phyloP scores from a whole-genome alignment of 2,888 invertebrate species.

The Ochropleura leucogaster region DNA sequence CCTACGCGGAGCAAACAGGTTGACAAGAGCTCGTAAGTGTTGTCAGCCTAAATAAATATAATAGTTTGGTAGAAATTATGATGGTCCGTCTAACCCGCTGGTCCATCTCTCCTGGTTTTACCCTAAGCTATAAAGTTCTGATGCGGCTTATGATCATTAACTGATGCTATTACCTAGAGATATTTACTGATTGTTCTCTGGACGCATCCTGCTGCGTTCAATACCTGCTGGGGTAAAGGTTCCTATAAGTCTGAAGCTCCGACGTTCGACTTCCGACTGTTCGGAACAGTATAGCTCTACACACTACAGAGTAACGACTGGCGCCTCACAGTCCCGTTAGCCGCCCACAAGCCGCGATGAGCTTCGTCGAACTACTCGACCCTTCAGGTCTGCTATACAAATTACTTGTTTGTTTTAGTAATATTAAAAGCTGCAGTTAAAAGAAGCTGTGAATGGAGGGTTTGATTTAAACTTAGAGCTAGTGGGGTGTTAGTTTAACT shows the following conservation, averaged over 20 bases:
- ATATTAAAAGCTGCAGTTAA: constrained; percentile 61
- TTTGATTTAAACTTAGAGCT: constrained; percentile 34
- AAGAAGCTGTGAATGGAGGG: constrained; percentile 31
- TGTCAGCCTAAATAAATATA: too few relatives aligned
- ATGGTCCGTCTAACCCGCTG: too few relatives aligned
- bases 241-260: constrained; percentile 58
- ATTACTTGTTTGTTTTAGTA: constrained; percentile 66
- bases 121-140: constrained; percentile 26
- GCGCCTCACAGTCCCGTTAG: constrained; percentile 79
- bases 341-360: constrained; percentile 78
- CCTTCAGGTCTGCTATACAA: constrained; percentile 73
- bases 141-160: constrained; percentile 55
- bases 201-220: constrained; percentile 60
- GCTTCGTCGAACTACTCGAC: constrained; percentile 69
- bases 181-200: constrained; percentile 57
- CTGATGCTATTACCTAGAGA: constrained; percentile 45
- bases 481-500: neutral
- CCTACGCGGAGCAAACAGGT: too few relatives aligned
- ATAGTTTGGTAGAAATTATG: too few relatives aligned
- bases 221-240: constrained; percentile 55
- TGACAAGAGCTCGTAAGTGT: too few relatives aligned
- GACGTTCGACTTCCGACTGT: constrained; percentile 54
- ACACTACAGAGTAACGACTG: constrained; percentile 67
- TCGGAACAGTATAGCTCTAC: constrained; percentile 69
- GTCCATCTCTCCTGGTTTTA: too few relatives aligned